A percentile compares a stretch with the other conserved stretches of the same genome.
These are phyloP conservation scores for Nemotelus nigrinus DNA, from an alignment of 2,888 invertebrate species.

Conservation along the genomic window DNA sequence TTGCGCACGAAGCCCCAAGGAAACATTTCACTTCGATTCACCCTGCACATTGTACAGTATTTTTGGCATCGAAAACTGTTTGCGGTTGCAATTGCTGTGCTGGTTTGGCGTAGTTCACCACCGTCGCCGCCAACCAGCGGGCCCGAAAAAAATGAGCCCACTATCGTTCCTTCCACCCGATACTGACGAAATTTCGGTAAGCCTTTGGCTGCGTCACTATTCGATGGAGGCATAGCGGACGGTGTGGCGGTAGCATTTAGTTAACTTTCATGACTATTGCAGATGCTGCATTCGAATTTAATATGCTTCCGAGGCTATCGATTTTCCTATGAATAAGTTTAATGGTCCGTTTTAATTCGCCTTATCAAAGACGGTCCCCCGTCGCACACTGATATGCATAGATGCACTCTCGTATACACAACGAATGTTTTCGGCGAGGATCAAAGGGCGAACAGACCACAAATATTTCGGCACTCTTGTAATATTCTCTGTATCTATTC, in stretches of 20 bases:
- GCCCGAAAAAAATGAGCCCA: conserved; percentile 9
- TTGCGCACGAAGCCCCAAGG: conserved; percentile 8
- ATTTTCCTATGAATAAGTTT: conserved; percentile 45
- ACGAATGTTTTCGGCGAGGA: not conserved
- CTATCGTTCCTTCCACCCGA: conserved; percentile 1
- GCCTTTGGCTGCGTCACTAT: conserved; percentile 36
- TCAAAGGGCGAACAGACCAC: conserved; percentile 6
- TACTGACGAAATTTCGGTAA: conserved; percentile 30
- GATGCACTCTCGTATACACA: not conserved
- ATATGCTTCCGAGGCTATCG: conserved; percentile 44
- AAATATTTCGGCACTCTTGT: conserved; percentile 32
- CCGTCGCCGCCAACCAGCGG: not conserved
- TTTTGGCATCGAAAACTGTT: conserved; percentile 44
- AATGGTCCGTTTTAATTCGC: conserved; percentile 43
- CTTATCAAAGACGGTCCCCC: conserved; percentile 34
- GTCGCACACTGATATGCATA: not conserved
- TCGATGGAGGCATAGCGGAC: not conserved
- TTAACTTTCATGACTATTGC: conserved; percentile 45
- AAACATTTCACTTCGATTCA: conserved; percentile 39
- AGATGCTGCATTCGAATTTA: conserved; percentile 44
- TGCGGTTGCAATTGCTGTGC: conserved; percentile 42
- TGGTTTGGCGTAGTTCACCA: not conserved
- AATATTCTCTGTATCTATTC: conserved; percentile 12
- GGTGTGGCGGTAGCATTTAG: conserved; percentile 34
- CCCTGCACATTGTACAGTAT: conserved; percentile 34